phyloP scores from a whole-genome alignment of 2,113 vertebrate species.

The Callorhinus ursinus region DNA sequence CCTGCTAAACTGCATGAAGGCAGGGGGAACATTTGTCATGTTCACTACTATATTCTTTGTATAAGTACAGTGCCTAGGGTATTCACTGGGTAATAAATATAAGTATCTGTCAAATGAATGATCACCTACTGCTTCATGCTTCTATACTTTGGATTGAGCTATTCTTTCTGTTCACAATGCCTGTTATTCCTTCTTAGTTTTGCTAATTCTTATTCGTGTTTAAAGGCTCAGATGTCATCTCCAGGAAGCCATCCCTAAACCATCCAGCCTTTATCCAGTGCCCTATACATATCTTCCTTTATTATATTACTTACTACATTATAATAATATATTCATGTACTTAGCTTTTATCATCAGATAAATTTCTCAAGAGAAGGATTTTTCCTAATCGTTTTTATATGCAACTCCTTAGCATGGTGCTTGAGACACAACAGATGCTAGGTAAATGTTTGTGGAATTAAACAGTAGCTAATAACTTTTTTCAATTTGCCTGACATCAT shows the following conservation, averaged over 20 bases:
- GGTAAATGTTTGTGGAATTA: neutral
- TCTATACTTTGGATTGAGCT: neutral
- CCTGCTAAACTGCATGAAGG: slow-evolving; percentile 13
- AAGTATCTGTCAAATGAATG: slow-evolving; percentile 14
- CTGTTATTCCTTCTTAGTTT: slow-evolving; percentile 9
- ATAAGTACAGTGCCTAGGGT: neutral
- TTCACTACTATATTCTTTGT: neutral
- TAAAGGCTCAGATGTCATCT: neutral
- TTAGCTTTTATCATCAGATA: neutral
- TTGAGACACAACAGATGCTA: neutral
- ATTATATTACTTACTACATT: slow-evolving; percentile 23
- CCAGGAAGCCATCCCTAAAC: neutral
- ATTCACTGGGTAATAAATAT: neutral
- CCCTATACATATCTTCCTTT: neutral
- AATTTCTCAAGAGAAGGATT: slow-evolving; percentile 18
- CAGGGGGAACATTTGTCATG: neutral
- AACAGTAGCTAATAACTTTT: neutral
- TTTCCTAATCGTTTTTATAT: slow-evolving; percentile 20
- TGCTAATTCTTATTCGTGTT: neutral
- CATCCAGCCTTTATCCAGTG: neutral
- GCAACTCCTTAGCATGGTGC: neutral
- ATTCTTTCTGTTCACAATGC: neutral
- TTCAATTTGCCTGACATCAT: neutral
- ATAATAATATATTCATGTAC: neutral
- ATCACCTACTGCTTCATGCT: neutral